Percentiles rank a stretch among this genome's conserved stretches.
Conservation (phyloP, 2,888 invertebrate genomes). For the Ptychoptera albimana region DNA sequence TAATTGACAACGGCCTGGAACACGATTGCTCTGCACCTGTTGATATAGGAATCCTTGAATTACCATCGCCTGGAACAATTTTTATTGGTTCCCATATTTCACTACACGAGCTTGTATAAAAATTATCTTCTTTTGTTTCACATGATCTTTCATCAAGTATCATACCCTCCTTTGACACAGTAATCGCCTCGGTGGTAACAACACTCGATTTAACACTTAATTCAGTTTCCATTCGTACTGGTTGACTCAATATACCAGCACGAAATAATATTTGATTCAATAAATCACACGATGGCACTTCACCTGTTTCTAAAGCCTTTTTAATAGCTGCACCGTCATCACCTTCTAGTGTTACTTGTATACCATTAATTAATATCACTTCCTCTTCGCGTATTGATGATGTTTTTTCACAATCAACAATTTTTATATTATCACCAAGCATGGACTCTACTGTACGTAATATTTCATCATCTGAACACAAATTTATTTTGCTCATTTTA, state of each 20-base stretch:
- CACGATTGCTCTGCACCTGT: background rate
- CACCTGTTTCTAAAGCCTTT: conserved; percentile 48
- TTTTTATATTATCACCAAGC: conserved; percentile 51
- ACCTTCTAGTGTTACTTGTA: conserved; percentile 48
- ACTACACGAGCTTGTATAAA: conserved; percentile 46
- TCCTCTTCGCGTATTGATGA: conserved; percentile 56
- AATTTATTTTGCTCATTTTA: background rate
- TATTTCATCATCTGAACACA: conserved; percentile 44
- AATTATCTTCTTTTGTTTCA: conserved; percentile 55
- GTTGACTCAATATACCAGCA: conserved; percentile 47
- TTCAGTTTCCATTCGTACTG: conserved; percentile 53
- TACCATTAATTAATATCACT: conserved; percentile 52
- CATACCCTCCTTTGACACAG: conserved; percentile 46
- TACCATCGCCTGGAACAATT: background rate
- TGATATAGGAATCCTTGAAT: background rate
- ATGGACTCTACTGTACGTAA: conserved; percentile 59
- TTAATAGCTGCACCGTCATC: conserved; percentile 51
- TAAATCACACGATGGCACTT: conserved; percentile 54
- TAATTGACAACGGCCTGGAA: background rate
- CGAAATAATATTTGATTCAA: conserved; percentile 50
- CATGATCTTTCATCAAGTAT: conserved; percentile 52
- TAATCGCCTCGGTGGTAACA: conserved; percentile 53
- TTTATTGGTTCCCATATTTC: conserved; percentile 46
- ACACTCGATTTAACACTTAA: conserved; percentile 53
- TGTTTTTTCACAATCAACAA: conserved; percentile 56